These are phyloP conservation scores for Macrophya alboannulata DNA, from an alignment of 2,888 invertebrate species.

Conservation along the genomic window DNA sequence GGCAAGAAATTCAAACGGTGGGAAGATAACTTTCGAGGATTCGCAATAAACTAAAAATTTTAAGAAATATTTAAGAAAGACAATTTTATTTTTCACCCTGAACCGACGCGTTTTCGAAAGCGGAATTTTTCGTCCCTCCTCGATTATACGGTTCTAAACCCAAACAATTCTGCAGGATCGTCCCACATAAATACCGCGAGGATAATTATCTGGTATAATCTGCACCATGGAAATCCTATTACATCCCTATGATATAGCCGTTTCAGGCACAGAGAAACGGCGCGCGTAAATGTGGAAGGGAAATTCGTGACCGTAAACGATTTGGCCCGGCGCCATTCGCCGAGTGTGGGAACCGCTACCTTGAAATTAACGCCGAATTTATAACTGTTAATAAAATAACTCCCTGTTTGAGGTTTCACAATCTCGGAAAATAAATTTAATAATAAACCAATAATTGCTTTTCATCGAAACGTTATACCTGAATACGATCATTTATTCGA, in stretches of 20 bases:
- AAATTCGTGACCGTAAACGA: constrained; percentile 49
- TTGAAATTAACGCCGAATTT: constrained; percentile 44
- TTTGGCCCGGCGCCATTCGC: constrained; percentile 49
- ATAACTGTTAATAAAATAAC: constrained; percentile 38
- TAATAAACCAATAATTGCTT: constrained; percentile 5
- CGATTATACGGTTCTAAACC: background rate
- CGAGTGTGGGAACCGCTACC: constrained; percentile 34
- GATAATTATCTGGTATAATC: constrained; percentile 49
- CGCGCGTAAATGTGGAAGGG: constrained; percentile 23
- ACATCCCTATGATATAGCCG: constrained; percentile 48
- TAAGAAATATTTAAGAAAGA: background rate
- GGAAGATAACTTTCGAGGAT: constrained; percentile 9
- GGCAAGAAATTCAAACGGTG: background rate
- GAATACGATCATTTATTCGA: constrained; percentile 13
- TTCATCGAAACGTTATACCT: background rate
- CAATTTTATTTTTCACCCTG: background rate
- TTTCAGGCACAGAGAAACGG: constrained; percentile 13
- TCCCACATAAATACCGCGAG: constrained; percentile 37
- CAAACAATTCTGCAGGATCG: constrained; percentile 30
- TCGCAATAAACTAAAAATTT: constrained; percentile 8
- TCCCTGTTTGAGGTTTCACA: constrained; percentile 33
- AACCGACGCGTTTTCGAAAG: background rate
- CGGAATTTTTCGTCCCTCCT: background rate
- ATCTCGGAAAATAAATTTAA: constrained; percentile 25
- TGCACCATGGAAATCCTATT: constrained; percentile 48